Base-by-base conservation (phyloP, 53 echinoderm and acorn worm species). In the Stichopus horrens region DNA sequence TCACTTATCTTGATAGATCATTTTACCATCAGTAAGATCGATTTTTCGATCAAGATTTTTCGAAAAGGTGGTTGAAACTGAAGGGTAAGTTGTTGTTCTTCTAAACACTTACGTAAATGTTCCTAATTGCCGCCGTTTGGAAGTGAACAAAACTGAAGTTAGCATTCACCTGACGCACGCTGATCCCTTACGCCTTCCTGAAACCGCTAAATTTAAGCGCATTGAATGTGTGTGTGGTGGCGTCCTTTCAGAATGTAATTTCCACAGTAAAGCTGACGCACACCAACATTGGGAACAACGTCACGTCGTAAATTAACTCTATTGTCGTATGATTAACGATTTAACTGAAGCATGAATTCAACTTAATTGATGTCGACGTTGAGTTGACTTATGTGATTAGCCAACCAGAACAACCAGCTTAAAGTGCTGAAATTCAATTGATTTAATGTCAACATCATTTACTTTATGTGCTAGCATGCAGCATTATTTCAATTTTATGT, bases 71-170 rank as follows among this genome's bases (percentile, higher is more conserved):
- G 13, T 63, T 63, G 63, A 63, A 63, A 63, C 63, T 37, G 2
- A 37, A 37, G 37, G 37, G 16, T 9, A 13, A 63, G 63, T 63
- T 10, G 7, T 7, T 13, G 63, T 63, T 13, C 63, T 63, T 63
- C 16, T 4, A 9, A 3, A 79, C 79, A 75, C 16, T 75, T 54
- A 55, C 79, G 51, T 79, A 53, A 52, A 79, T 53, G 52, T 55
- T 79, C 79, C 53, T 54, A 79, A 79, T 79, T 79, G 56, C 79
- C 79, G 79, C 79, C 37, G 37, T 53, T 54, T 53, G 37, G 19
- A 75, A 14, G 37, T 37, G 75, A 37, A 75, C 75, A 79, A 79
- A 78, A 79, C 79, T 55, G 79, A 79, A 79, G 79, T 55, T 79
- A 79, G 79, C 79, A 54, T 79, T 53, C 79, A 79, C 79, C 18